Evolutionary conservation across 2,797 vertebrate genomes (phyloP), one percentile per base, ranked within the genome.

Genomic region (Argentina silus): DNA sequence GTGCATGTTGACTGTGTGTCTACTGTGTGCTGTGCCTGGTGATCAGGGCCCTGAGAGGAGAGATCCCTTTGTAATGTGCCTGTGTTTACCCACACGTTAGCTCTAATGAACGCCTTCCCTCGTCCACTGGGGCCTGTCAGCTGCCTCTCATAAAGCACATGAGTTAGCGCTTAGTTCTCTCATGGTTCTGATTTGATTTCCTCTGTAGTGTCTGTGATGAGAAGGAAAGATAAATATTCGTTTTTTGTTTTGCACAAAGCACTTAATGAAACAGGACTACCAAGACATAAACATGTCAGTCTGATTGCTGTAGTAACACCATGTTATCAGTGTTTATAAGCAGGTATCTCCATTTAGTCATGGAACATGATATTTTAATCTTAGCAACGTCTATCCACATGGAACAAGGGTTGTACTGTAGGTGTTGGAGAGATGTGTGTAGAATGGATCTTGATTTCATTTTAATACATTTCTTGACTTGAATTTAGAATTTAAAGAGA

Each of bases 231-330:
- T 48, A 77, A 70, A 72, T 76, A 48, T 79, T n/a, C 55, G 56
- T 81, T 75, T 81, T 3, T 62, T 63, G 47, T 88, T 90, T 92
- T 90, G 92, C 93, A 93, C 90, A 82, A 86, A 86, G 91, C 92
- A 93, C 92, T 93, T 94, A 84, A 83, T 82, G 72, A 89, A 86
- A 77, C 55, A n/a, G 67, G 69, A 73, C 76, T 71, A 83, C 48
- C 77, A 63, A 81, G 50, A 75, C 55, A 48, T 72, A 11, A 42
- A 59, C 43, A 21, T 12, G 27, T 62, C 21, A 15, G 43, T 76
- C 15, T 78, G 27, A 69, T 74, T 65, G 67, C 70, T 78, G 66
- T 70, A 8, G 6, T 69, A 36, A 78, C 65, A 66, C 57, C 60
- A 74, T 66, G 62, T 69, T 56, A 70, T 76, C 80, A 75, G 73